Evolutionary conservation across 2,797 vertebrate genomes (phyloP).

Genomic region (Trematomus bernacchii): DNA sequence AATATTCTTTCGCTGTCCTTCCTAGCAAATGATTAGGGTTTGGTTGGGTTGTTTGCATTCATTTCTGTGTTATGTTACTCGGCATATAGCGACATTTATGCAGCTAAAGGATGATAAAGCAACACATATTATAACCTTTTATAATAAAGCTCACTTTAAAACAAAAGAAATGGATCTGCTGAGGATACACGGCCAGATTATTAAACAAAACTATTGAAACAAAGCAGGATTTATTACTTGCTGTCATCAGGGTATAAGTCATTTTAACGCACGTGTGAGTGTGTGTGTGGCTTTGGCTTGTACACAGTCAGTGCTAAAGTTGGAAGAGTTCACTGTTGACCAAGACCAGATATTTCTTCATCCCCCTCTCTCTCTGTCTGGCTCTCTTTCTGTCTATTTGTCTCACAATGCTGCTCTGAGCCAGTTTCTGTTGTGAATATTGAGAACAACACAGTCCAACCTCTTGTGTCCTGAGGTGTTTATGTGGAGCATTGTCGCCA

Average conservation of each 20-base stretch:
- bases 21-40: background rate
- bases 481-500: slow-evolving; percentile 46
- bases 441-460: slow-evolving; percentile 47
- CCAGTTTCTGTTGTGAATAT: slow-evolving; percentile 62
- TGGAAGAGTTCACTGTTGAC: slow-evolving; percentile 53
- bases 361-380: background rate
- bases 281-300: slow-evolving; percentile 17
- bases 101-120: background rate
- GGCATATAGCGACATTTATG: background rate
- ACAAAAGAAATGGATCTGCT: background rate
- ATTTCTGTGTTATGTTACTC: background rate
- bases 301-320: slow-evolving; percentile 29
- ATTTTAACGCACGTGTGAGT: slow-evolving; percentile 21
- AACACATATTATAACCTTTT: background rate
- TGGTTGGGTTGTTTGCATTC: background rate
- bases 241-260: slow-evolving; percentile 33
- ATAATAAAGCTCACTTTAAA: background rate
- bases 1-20: background rate
- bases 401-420: slow-evolving; percentile 5
- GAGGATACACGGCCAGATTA: slow-evolving; percentile 7
- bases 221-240: slow-evolving; percentile 63
- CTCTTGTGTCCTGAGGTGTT: slow-evolving; percentile 38
- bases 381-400: slow-evolving; percentile 4
- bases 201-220: slow-evolving; percentile 54
- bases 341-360: slow-evolving; percentile 28